Percentiles rank a stretch among this genome's conserved stretches.
These are phyloP conservation scores for Triplophysa tibetana DNA, from an alignment of 2,113 vertebrate species.

Conservation along the genomic window DNA sequence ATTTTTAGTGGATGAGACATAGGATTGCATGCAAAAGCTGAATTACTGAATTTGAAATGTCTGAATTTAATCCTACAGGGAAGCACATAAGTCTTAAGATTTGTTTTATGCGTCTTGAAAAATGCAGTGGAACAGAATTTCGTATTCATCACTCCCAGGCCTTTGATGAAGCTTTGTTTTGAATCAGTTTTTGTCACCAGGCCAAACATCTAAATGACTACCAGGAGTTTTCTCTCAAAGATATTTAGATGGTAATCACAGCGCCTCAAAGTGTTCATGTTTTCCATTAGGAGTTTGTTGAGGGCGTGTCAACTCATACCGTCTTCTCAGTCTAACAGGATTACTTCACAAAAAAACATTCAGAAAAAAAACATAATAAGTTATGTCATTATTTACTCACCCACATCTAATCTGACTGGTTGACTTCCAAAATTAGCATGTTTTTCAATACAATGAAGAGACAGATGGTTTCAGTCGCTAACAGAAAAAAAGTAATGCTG, in stretches of 20 bases:
- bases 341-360: neutral
- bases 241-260: conserved; percentile 55
- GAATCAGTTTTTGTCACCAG: conserved; percentile 29
- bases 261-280: conserved; percentile 50
- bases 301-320: neutral
- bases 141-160: conserved; percentile 7
- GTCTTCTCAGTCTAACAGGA: neutral
- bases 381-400: neutral
- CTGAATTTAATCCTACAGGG: neutral
- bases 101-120: conserved; percentile 21
- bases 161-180: conserved; percentile 34
- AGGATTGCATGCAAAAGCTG: no score
- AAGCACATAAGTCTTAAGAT: neutral
- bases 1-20: no score
- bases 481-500: no score
- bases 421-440: no score
- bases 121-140: neutral
- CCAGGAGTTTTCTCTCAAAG: conserved; percentile 53
- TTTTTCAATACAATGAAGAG: no score
- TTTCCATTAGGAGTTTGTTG: conserved; percentile 44
- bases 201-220: conserved; percentile 46
- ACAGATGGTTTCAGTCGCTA: no score
- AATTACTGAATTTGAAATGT: no score
- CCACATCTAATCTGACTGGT: neutral
- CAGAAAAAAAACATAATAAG: neutral